phyloP scores from a whole-genome alignment of 1,140 invertebrate species.

The Zophobas atratus region DNA sequence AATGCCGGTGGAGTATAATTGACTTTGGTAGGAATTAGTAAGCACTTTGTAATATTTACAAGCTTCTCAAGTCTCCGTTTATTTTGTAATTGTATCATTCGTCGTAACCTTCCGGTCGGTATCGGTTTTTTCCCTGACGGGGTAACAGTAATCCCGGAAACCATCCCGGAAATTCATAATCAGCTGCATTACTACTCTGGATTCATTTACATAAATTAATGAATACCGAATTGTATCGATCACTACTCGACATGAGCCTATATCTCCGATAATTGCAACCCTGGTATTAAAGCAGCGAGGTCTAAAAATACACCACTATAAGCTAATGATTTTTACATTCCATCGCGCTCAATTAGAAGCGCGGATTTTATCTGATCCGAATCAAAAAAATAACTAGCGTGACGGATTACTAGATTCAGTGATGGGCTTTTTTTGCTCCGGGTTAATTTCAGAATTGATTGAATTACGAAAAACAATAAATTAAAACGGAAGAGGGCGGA shows the following conservation, averaged over 20 bases:
- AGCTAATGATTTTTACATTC: conserved; percentile 9
- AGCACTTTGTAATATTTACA: no score
- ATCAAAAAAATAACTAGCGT: neutral
- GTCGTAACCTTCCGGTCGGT: no score
- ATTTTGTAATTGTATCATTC: no score
- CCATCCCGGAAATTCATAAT: conserved; percentile 22
- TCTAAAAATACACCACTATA: neutral
- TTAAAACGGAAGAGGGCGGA: neutral
- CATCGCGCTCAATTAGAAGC: neutral
- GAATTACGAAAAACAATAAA: neutral
- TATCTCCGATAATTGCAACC: conserved; percentile 2
- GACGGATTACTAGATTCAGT: neutral
- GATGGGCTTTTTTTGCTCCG: neutral
- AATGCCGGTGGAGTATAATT: no score
- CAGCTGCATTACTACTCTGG: conserved; percentile 23
- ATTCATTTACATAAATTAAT: conserved; percentile 35
- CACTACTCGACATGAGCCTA: neutral
- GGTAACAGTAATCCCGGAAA: conserved; percentile 2
- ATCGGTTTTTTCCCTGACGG: neutral
- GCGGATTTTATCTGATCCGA: neutral
- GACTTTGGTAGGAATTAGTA: no score
- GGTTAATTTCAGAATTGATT: neutral
- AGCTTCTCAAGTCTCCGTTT: no score
- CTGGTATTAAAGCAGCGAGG: neutral
- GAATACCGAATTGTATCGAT: conserved; percentile 3